Conservation (phyloP, 2,113 vertebrate species). For the Chunga burmeisteri region DNA sequence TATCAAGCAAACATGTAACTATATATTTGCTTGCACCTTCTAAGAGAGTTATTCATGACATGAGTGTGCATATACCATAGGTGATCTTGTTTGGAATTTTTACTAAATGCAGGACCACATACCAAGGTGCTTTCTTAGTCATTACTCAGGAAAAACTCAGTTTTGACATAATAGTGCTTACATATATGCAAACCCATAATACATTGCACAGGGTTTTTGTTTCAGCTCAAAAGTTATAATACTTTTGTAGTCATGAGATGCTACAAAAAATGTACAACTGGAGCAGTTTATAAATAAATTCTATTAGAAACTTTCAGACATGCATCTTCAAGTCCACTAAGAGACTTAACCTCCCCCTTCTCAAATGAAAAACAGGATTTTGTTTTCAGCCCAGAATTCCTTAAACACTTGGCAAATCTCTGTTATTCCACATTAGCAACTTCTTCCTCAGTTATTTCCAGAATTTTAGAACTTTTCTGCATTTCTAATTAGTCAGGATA, state of each 20-base stretch:
- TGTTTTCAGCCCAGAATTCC: slow-evolving; percentile 13
- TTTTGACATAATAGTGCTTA: neutral
- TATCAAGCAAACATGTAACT: neutral
- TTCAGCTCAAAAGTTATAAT: neutral
- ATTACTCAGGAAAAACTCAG: slow-evolving; percentile 61
- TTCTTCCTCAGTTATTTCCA: neutral
- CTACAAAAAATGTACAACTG: neutral
- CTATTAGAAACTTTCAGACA: neutral
- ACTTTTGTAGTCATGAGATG: neutral
- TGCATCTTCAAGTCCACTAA: neutral
- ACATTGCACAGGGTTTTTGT: neutral
- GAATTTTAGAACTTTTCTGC: neutral
- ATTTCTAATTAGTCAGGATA: neutral
- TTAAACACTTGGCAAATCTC: neutral
- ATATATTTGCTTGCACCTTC: neutral
- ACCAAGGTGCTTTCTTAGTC: neutral
- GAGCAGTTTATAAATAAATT: neutral
- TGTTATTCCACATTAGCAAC: neutral
- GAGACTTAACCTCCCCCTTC: neutral
- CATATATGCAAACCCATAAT: neutral
- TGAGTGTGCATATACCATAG: neutral
- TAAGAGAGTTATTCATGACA: neutral
- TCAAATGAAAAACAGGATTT: neutral
- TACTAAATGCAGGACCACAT: neutral
- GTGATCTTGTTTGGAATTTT: neutral